A percentile compares a stretch with the other conserved stretches of the same genome.
These are phyloP conservation scores for Poeciliopsis retropinna DNA, from an alignment of 2,113 vertebrate species.

Conservation along the genomic window DNA sequence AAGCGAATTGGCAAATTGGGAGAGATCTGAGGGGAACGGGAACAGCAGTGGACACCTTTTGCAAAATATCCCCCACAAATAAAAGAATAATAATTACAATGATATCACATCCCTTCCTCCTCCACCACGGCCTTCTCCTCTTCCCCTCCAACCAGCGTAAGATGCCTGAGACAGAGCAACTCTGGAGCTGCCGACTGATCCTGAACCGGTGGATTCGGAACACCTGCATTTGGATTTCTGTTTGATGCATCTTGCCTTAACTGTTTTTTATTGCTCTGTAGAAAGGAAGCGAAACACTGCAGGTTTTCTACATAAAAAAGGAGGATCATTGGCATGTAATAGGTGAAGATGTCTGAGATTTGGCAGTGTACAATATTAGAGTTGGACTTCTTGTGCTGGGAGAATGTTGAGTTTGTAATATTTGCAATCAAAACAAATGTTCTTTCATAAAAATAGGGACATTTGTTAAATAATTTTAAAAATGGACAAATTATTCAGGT, in stretches of 20 bases:
- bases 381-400: slow-evolving; percentile 69
- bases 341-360: slow-evolving; percentile 63
- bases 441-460: slow-evolving; percentile 47
- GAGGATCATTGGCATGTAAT: slow-evolving; percentile 67
- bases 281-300: slow-evolving; percentile 83
- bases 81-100: not conserved
- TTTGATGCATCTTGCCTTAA: slow-evolving; percentile 97
- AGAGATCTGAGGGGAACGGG: slow-evolving; percentile 36
- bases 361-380: slow-evolving; percentile 64
- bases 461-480: slow-evolving; percentile 42
- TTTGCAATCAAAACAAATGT: slow-evolving; percentile 75
- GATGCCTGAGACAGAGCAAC: slow-evolving; percentile 91
- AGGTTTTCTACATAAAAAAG: slow-evolving; percentile 89
- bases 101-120: slow-evolving; percentile 70
- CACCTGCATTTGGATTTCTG: slow-evolving; percentile 87
- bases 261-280: slow-evolving; percentile 96
- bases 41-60: slow-evolving; percentile 80
- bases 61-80: not conserved
- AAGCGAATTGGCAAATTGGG: slow-evolving; percentile 81
- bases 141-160: slow-evolving; percentile 80
- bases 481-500: slow-evolving; percentile 26
- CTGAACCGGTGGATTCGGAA: slow-evolving; percentile 77
- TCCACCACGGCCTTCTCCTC: slow-evolving; percentile 63
- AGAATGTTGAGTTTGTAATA: slow-evolving; percentile 71
- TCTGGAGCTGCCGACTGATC: slow-evolving; percentile 76